Evolutionary conservation across 2,797 vertebrate genomes (phyloP).

Genomic region (Coranthus polyacanthus): DNA sequence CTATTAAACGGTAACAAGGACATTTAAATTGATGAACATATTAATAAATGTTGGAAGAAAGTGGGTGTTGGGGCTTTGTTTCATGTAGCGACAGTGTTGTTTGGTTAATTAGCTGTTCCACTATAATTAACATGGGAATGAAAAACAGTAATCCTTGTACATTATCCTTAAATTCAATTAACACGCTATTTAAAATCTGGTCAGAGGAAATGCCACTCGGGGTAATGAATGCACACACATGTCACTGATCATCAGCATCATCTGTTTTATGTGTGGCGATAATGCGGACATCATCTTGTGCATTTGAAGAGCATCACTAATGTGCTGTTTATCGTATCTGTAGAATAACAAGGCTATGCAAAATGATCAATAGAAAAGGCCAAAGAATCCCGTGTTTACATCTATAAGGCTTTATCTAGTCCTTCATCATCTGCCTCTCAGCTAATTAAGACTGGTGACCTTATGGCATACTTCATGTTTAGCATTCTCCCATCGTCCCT

Average conservation of each 20-base stretch:
- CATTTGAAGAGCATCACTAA: slow-evolving; percentile 11
- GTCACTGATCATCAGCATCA: slow-evolving; percentile 42
- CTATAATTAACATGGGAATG: slow-evolving; percentile 69
- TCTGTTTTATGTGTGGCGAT: slow-evolving; percentile 24
- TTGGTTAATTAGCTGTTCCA: slow-evolving; percentile 64
- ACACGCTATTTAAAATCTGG: slow-evolving; percentile 33
- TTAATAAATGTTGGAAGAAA: slow-evolving; percentile 65
- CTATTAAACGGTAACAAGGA: slow-evolving; percentile 61
- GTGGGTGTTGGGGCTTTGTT: slow-evolving; percentile 50
- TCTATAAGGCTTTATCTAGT: slow-evolving; percentile 8
- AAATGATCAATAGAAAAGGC: slow-evolving; percentile 19
- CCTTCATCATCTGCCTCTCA: slow-evolving; percentile 19
- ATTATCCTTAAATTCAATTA: slow-evolving; percentile 60
- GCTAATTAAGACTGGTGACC: slow-evolving; percentile 54
- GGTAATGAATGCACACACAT: slow-evolving; percentile 35
- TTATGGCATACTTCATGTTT: slow-evolving; percentile 43
- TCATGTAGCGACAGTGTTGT: slow-evolving; percentile 50
- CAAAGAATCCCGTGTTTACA: slow-evolving; percentile 23
- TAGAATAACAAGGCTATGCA: neutral
- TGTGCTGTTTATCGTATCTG: slow-evolving; percentile 4
- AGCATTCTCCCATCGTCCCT: slow-evolving; percentile 29
- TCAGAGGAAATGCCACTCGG: slow-evolving; percentile 35
- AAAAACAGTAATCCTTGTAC: slow-evolving; percentile 58
- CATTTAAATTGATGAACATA: slow-evolving; percentile 74
- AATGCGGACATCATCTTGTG: slow-evolving; percentile 11